phyloP scores from a whole-genome alignment of 2,113 vertebrate genomes.

The Mesoclemmys tuberculata region DNA sequence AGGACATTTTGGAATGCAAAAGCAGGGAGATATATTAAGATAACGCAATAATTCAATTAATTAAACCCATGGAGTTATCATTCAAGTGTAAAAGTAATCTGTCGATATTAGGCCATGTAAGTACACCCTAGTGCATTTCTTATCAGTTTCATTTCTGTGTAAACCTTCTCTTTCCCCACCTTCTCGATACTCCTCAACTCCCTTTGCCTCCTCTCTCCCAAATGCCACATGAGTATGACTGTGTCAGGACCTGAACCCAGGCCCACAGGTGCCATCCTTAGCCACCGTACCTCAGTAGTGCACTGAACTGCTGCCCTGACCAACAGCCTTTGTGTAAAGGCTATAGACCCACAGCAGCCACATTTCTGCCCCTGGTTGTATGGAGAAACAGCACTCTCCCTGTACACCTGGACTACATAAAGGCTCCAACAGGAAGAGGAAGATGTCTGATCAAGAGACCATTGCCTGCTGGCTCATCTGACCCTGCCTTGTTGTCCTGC shows the following conservation, averaged over 20 bases:
- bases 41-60: background rate
- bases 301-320: no score
- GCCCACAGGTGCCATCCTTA: background rate
- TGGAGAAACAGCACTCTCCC: no score
- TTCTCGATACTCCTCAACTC: background rate
- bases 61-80: background rate
- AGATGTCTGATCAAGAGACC: background rate
- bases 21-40: background rate
- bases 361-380: no score
- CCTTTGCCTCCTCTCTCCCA: background rate
- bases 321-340: no score
- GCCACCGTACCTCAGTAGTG: background rate
- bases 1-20: background rate
- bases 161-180: background rate
- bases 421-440: background rate
- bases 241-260: background rate
- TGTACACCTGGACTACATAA: background rate
- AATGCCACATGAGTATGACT: background rate
- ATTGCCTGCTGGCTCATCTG: background rate
- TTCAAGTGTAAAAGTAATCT: background rate
- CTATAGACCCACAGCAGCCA: no score
- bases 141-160: background rate
- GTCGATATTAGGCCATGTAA: background rate
- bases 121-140: background rate
- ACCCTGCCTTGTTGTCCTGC: background rate